Base-by-base conservation (phyloP, 2,888 invertebrate species). In the Noctua fimbriata region DNA sequence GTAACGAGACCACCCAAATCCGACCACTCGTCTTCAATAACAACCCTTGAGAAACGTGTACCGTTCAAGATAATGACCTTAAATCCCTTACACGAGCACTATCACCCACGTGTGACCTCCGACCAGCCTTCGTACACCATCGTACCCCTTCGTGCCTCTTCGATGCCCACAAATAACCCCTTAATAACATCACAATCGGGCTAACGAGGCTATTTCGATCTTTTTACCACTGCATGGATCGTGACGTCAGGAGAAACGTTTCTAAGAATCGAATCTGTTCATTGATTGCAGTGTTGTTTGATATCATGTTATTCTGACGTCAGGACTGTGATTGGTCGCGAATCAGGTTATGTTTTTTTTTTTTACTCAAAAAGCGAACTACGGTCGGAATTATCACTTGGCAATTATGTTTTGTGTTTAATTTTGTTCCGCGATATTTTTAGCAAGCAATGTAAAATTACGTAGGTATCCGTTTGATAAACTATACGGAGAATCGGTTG, bases 51-150 rank as follows among this genome's bases (percentile, higher is more conserved):
- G 73, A 75, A 84, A 77, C 84, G 84, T 85, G 84, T 84, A 85
- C 41, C 82, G 52, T 58, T 84, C 52, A 70, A 65, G 79, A 79
- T 75, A 73, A 81, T 75, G 79, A 84, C 87, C 88, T 76, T 83
- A 74, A 73, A 69, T 76, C 55, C 70, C 77, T 83, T 88, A 88
- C 88, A 88, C 88, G 88, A 83, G 88, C 81, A 82, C 60, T 66
- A 69, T 66, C 84, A 60, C 85, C 88, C 88, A 88, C 88, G 85
- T 81, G 78, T 32, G 84, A 87, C 88, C 87, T 85, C 82, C 82
- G 76, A 49, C 70, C 71, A 82, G 44, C 82, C 81, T 76, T 76
- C 73, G 69, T 67, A 63, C 28, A 78, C 72, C 76, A 60, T 73
- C 60, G 81, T 79, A 55, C 72, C 77, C 73, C 66, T 79, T 66